Percentiles rank a stretch among this genome's conserved stretches.
These are phyloP conservation scores for Phenacoccus solenopsis DNA, from an alignment of 1,140 invertebrate species.

Conservation along the genomic window DNA sequence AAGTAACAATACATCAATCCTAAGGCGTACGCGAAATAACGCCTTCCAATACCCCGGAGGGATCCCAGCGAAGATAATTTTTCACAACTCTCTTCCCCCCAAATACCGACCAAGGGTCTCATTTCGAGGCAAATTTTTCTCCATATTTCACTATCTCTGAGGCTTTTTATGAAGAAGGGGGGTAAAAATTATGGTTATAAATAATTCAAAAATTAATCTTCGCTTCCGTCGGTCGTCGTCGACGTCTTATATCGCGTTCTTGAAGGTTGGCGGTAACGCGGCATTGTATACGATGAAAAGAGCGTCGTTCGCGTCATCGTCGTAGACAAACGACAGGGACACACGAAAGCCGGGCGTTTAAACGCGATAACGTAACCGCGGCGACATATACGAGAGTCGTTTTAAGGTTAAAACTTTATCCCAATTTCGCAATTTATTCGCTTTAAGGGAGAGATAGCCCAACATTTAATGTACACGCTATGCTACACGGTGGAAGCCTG, in stretches of 20 bases:
- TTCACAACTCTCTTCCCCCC: too few relatives aligned
- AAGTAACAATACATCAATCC: too few relatives aligned
- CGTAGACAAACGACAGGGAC: background rate
- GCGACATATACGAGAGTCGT: background rate
- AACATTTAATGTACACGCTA: background rate
- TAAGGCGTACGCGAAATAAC: too few relatives aligned
- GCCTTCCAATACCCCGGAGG: too few relatives aligned
- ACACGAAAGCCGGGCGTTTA: too few relatives aligned
- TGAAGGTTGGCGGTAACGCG: too few relatives aligned
- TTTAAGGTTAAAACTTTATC: constrained; percentile 3
- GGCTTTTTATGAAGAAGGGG: too few relatives aligned
- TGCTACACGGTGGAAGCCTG: background rate
- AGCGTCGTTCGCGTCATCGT: background rate
- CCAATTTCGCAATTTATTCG: background rate
- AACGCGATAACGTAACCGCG: background rate
- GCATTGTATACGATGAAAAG: background rate
- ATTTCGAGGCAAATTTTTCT: too few relatives aligned
- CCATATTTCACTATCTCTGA: too few relatives aligned
- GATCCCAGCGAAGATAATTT: too few relatives aligned
- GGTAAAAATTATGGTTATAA: too few relatives aligned
- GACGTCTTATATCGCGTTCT: background rate
- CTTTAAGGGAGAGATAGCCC: constrained; percentile 1
- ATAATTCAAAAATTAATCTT: background rate
- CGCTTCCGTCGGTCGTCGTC: background rate
- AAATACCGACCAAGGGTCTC: too few relatives aligned